Evolutionary conservation across 2,113 vertebrate species (phyloP), one percentile per base, ranked within the genome.

Genomic region (Fregata magnificens): DNA sequence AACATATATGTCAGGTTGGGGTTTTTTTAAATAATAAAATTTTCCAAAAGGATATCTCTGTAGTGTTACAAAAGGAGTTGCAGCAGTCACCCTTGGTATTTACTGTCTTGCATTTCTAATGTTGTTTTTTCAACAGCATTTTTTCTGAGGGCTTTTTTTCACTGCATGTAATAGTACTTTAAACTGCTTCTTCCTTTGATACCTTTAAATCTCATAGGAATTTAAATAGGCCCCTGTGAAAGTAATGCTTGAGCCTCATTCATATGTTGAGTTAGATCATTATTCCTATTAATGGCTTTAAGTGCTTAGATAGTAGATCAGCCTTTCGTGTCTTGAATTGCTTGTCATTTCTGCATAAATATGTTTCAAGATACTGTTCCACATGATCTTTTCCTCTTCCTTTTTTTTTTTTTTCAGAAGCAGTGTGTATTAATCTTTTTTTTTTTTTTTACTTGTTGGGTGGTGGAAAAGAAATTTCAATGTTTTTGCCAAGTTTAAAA

Each of bases 241-340:
- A 98, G 81, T 94, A 94, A 67, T 92, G 79, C 96, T 97, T 97
- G 95, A 96, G 88, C 92, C 94, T 98, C 91, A 97, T 98, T 98
- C 97, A 96, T 95, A 69, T 96, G 79, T 98, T 98, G 4, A 95
- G 89, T 96, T 95, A 91, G 92, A 97, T 97, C 92, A 82, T 98
- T 98, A 96, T 98, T 98, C 90, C 97, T 98, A 97, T 98, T 98
- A 98, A 98, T 92, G 96, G 86, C 93, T 97, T 92, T 97, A 98
- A 98, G 97, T 98, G 97, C 98, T 97, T 95, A 96, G 96, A 91
- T 96, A 95, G 94, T 78, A 97, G 95, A 98, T 97, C 96, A 97
- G 95, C 87, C 82, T 95, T 98, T 94, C 0, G 3, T 86, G 84
- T 80, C 97, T 97, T 93, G 87, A 98, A 95, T 97, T 98, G 96